Conservation (phyloP, 2,797 vertebrate genomes). For the Hydrophis major region DNA sequence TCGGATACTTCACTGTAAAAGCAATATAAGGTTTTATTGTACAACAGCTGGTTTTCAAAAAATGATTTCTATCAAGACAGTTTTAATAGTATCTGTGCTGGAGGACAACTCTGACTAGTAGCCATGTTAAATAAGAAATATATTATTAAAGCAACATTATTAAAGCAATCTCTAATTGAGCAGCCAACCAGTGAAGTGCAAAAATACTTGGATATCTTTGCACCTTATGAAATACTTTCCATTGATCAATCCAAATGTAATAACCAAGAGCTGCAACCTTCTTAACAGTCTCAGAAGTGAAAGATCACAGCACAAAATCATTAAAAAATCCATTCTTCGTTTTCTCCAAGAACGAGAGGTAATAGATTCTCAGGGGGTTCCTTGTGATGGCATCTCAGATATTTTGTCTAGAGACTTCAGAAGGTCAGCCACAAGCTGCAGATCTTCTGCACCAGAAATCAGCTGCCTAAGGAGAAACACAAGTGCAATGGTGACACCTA, state of each 20-base stretch:
- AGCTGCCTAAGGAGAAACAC: conserved; percentile 64
- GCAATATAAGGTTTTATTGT: background rate
- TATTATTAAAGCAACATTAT: background rate
- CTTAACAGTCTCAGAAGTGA: rapidly evolving
- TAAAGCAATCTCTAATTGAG: background rate
- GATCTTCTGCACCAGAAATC: conserved; percentile 74
- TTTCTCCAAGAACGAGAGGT: rapidly evolving
- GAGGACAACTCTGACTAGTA: too few relatives aligned
- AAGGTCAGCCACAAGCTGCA: conserved; percentile 78
- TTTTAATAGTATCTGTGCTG: background rate
- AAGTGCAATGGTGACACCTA: background rate
- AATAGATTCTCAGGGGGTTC: conserved; percentile 11
- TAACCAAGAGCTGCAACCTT: background rate
- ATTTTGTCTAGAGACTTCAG: conserved; percentile 81
- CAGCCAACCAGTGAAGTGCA: background rate
- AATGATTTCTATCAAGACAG: background rate
- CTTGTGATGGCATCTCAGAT: conserved; percentile 53
- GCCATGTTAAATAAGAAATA: background rate
- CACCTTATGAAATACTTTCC: rapidly evolving
- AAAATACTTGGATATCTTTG: background rate
- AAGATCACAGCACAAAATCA: background rate
- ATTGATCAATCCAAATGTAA: rapidly evolving
- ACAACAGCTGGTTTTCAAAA: background rate
- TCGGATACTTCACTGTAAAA: background rate
- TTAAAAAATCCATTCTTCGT: background rate